These are phyloP conservation scores for Centroberyx gerrardi DNA, from an alignment of 2,797 vertebrate genomes.

Conservation along the genomic window DNA sequence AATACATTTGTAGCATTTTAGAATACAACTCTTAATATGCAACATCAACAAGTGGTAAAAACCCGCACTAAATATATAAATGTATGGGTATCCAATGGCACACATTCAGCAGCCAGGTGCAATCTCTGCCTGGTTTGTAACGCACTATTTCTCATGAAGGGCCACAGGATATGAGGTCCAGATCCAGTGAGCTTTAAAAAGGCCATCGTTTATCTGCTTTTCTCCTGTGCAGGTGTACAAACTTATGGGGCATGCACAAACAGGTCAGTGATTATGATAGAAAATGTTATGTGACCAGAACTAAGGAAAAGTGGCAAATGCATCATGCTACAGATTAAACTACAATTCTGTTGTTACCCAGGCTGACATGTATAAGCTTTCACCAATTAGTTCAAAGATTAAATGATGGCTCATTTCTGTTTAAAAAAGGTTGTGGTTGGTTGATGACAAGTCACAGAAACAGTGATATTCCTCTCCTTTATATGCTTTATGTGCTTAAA, in stretches of 20 bases:
- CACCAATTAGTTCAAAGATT: neutral
- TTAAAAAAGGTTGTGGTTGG: conserved; percentile 4
- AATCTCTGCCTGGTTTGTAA: conserved; percentile 62
- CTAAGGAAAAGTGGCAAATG: conserved; percentile 15
- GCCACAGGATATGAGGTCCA: conserved; percentile 41
- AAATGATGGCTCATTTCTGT: neutral
- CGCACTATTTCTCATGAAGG: conserved; percentile 61
- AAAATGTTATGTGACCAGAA: conserved; percentile 33
- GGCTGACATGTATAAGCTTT: neutral
- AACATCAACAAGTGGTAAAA: conserved; percentile 30
- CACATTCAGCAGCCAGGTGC: conserved; percentile 64
- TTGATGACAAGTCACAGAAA: neutral
- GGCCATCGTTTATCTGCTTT: conserved; percentile 49
- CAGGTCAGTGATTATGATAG: conserved; percentile 65
- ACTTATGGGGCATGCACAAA: conserved; percentile 54
- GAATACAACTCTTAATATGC: conserved; percentile 4
- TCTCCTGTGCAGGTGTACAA: conserved; percentile 62
- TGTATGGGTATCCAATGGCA: conserved; percentile 14
- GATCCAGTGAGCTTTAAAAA: conserved; percentile 58
- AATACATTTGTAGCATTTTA: neutral
- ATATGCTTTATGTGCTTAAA: conserved; percentile 34
- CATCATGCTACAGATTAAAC: neutral
- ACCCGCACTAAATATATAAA: neutral
- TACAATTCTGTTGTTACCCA: neutral
- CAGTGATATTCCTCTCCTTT: neutral